Base-by-base conservation (phyloP, 2,888 invertebrate genomes). In the Thereva nobilitata region DNA sequence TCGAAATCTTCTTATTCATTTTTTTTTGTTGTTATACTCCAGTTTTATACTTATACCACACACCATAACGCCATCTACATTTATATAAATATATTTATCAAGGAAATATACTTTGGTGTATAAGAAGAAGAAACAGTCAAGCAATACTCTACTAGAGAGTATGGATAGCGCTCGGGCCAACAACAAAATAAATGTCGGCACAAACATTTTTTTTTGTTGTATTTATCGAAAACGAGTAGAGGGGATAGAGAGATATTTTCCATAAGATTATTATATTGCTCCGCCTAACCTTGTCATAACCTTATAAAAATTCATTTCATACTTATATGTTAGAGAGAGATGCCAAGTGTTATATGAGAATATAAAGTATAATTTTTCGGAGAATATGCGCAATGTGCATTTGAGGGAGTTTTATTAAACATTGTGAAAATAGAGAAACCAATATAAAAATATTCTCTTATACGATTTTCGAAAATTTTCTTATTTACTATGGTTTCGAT, bases 231-330 rank as follows among this genome's bases (percentile, higher is more conserved):
- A 12, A 35, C 23, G 40, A 54, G 38, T 41, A 44, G 34, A 4
- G 10, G 7, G 35, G n/a, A 9, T 49, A 41, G 64, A 37, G 54
- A 54, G 54, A 41, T 41, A 23, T 10, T 23, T 10, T 45, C 10
- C 34, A 55, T 54, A 64, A 69, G 69, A 71, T 73, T 72, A 72
- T 73, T 71, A 72, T 72, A 71, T 72, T 67, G 73, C 73, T 72
- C 73, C 73, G 73, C 73, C 73, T 73, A 73, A 73, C 72, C 73
- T 73, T 73, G 73, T 73, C 73, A 73, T 73, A 73, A 73, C 72
- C 72, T 72, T 72, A 72, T 71, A 71, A 72, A 73, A 72, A 71
- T 71, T 72, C 70, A 71, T 71, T 69, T 70, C 64, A 68, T 68
- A 65, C 57, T 50, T 67, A 65, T 68, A 70, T 45, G 68, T 57